A percentile compares a stretch with the other conserved stretches of the same genome.
Conservation (phyloP, 2,797 vertebrate genomes). For the Pristis pectinata region DNA sequence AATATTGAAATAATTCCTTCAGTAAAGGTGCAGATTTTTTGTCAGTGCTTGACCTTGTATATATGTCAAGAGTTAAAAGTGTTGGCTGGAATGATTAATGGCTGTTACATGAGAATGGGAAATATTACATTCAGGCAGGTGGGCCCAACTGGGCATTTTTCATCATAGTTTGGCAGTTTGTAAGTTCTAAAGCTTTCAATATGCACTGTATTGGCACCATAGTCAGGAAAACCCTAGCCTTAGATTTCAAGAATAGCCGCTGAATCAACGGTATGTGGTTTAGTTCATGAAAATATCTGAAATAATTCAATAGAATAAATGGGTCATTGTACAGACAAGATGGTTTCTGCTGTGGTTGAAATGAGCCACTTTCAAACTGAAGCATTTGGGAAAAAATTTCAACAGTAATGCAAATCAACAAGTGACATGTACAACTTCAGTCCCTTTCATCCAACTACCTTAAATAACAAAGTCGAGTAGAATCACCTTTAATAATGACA, state of each 20-base stretch:
- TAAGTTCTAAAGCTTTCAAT: background rate
- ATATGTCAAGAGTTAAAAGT: background rate
- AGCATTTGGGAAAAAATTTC: background rate
- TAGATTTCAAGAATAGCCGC: slow-evolving; percentile 32
- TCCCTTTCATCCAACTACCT: background rate
- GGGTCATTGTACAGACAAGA: background rate
- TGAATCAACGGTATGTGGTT: background rate
- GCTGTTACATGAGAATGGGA: background rate
- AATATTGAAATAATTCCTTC: background rate
- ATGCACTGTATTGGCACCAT: background rate
- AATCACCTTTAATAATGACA: background rate
- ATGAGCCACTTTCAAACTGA: background rate
- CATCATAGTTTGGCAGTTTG: slow-evolving; percentile 1
- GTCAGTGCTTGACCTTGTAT: background rate
- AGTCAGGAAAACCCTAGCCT: background rate
- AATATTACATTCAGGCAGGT: background rate
- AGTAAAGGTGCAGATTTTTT: background rate
- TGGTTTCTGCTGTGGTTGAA: background rate
- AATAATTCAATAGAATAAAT: background rate
- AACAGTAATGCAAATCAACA: slow-evolving; percentile 4
- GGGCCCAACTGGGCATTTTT: background rate
- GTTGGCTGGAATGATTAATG: background rate
- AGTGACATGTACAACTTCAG: background rate
- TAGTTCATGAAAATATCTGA: slow-evolving; percentile 4
- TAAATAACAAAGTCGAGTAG: background rate